Conservation (phyloP, 2,797 vertebrate genomes). For the Microchirus variegatus region DNA sequence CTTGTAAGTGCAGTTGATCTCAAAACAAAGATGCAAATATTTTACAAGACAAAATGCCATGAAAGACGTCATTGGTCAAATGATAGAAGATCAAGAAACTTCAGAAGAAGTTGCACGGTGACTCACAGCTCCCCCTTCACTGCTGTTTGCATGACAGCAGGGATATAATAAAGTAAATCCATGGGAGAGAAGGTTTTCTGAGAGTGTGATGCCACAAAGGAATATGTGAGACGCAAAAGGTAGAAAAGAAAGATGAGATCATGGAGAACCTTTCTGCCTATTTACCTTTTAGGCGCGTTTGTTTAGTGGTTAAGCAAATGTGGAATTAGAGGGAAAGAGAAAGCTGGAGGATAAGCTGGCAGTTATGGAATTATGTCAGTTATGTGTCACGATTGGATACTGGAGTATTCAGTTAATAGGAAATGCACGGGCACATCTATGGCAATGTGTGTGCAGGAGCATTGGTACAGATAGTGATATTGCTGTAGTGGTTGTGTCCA, state of each 20-base stretch:
- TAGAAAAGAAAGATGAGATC: constrained; percentile 39
- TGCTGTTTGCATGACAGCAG: constrained; percentile 37
- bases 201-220: constrained; percentile 27
- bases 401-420: constrained; percentile 39
- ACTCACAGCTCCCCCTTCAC: constrained; percentile 50
- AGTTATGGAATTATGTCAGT: constrained; percentile 43
- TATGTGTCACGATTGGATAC: constrained; percentile 27
- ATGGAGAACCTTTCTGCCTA: constrained; percentile 27
- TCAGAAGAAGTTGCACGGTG: constrained; percentile 39
- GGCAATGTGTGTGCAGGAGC: constrained; percentile 37
- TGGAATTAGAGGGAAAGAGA: constrained; percentile 14
- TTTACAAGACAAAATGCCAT: constrained; percentile 22
- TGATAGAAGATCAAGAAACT: constrained; percentile 35
- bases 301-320: constrained; percentile 36
- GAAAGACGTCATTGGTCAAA: constrained; percentile 37
- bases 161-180: constrained; percentile 52
- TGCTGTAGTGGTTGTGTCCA: constrained; percentile 57
- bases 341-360: constrained; percentile 38
- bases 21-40: constrained; percentile 43
- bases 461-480: constrained; percentile 49
- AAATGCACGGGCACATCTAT: constrained; percentile 38
- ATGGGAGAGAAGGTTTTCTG: constrained; percentile 36
- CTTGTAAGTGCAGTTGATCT: constrained; percentile 8
- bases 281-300: constrained; percentile 51
- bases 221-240: constrained; percentile 26